These are phyloP conservation scores for Tachysurus fulvidraco DNA, from an alignment of 2,113 vertebrate genomes.

Conservation along the genomic window DNA sequence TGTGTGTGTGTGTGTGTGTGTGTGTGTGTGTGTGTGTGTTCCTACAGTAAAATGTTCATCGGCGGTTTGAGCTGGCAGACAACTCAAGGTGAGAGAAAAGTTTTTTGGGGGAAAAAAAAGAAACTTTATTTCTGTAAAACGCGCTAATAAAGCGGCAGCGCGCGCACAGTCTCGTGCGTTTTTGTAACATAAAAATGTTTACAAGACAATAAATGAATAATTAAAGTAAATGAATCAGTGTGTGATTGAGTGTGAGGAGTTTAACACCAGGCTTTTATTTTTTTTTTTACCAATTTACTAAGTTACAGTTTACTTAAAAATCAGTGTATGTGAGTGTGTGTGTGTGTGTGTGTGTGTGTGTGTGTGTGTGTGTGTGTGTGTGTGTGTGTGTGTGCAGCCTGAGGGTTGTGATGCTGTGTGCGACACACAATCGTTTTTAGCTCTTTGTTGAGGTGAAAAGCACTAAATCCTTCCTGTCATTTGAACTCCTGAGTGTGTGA, in stretches of 20 bases:
- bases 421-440: neutral
- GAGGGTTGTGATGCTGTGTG: slow-evolving; percentile 10
- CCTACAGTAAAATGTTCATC: slow-evolving; percentile 93
- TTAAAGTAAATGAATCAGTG: neutral
- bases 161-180: neutral
- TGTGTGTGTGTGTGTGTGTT: slow-evolving; percentile 39
- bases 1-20: slow-evolving; percentile 35
- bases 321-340: neutral
- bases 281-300: neutral
- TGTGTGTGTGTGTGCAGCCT: slow-evolving; percentile 11
- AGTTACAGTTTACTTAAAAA: neutral
- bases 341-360: neutral
- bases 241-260: neutral
- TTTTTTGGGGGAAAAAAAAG: neutral
- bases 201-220: neutral
- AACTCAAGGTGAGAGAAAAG: slow-evolving; percentile 85
- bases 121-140: neutral
- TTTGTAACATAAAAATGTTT: neutral
- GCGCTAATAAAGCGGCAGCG: neutral
- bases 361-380: neutral
- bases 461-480: slow-evolving; percentile 46
- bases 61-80: slow-evolving; percentile 96
- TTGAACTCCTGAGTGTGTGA: slow-evolving; percentile 20
- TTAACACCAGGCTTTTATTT: neutral
- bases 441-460: slow-evolving; percentile 23